Evolutionary conservation across 23 tunicate species (phyloP).

Genomic region (Phallusia fumigata): DNA sequence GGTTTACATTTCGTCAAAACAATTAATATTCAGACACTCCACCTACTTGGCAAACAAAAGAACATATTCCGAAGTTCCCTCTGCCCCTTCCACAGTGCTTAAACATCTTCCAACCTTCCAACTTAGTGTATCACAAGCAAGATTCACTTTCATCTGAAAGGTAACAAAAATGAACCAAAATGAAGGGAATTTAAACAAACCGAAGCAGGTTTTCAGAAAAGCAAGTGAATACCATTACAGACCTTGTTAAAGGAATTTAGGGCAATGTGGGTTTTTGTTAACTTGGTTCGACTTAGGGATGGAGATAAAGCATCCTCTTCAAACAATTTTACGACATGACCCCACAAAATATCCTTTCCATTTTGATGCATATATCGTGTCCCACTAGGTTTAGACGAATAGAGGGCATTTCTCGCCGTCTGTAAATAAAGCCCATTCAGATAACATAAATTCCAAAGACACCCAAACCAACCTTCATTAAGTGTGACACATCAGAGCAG

Average conservation of each 20-base stretch:
- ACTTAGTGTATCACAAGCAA: conserved; percentile 4
- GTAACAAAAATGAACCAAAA: no score
- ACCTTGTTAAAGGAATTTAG: neutral
- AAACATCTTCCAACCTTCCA: neutral
- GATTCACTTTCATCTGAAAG: neutral
- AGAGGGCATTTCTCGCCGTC: neutral
- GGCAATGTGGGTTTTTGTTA: neutral
- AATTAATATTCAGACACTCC: neutral
- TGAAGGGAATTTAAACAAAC: neutral
- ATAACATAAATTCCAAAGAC: no score
- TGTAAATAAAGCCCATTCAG: no score
- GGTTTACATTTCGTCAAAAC: neutral
- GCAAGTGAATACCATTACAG: neutral
- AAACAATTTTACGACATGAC: neutral
- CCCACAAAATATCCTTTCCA: neutral
- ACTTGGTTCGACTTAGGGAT: neutral
- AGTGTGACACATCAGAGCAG: neutral
- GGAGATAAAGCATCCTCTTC: neutral
- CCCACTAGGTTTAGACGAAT: neutral
- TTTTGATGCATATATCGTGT: neutral
- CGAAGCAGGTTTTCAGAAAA: no score
- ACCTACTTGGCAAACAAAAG: neutral
- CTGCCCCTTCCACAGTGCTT: neutral
- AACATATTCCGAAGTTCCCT: neutral
- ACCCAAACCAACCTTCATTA: neutral